Base-by-base conservation (phyloP, 2,888 invertebrate genomes). In the Zeuzera pyrina region DNA sequence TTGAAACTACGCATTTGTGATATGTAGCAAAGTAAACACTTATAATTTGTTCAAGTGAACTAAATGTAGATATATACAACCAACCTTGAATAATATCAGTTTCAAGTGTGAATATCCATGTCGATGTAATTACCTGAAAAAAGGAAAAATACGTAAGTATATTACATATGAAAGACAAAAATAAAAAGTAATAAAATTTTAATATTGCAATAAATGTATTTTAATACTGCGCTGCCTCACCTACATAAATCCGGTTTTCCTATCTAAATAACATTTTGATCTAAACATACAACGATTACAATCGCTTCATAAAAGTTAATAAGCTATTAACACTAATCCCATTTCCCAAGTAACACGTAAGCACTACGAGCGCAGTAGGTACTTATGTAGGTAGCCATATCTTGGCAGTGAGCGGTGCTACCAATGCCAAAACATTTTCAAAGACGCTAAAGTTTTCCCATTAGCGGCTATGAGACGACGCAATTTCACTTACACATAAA, bases 81-180 rank as follows among this genome's bases (percentile, higher is more conserved):
- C 48, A 62, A 65, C 66, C 68, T 66, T 63, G 55, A 52, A 53
- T 42, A 38, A 30, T 34, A 46, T 42, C 42, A 29, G 41, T 35
- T 47, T 39, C 36, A 33, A 41, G 43, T 36, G 38, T 33, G 42
- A 31, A 19, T 10, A 7, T 14, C 34, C 38, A 42, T 42, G 44
- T 46, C n/a, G 42, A 36, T 45, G 41, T 51, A 44, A 58, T 63
- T 70, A 73, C 74, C 74, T 73, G 73, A 49, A 71, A 76, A n/a
- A 60, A 66, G 52, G 56, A 47, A 45, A 41, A 38, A 29, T 4
- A 29, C 15, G 15, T 33, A n/a, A n/a, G n/a, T n/a, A n/a, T n/a
- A n/a, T n/a, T n/a, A n/a, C n/a, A n/a, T n/a, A n/a, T n/a, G n/a
- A n/a, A n/a, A n/a, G n/a, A n/a, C n/a, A n/a, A n/a, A n/a, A n/a